A percentile compares a stretch with the other conserved stretches of the same genome.
Conservation (phyloP, 2,113 vertebrate species). For the Peromyscus leucopus region DNA sequence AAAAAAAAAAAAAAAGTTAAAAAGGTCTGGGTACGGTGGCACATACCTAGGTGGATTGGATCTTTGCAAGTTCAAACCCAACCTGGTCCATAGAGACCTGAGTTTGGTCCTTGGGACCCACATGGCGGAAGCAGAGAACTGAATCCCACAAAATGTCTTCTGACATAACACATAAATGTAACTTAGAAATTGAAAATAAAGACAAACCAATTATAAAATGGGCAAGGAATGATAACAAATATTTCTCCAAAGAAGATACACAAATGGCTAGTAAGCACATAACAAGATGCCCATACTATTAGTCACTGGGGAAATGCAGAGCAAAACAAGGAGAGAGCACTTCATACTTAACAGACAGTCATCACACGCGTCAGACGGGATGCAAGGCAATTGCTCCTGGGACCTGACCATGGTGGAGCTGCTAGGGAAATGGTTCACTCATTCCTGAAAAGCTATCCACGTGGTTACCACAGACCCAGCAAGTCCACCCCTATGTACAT, state of each 20-base stretch:
- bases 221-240: not conserved
- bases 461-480: not conserved
- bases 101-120: not conserved
- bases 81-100: not conserved
- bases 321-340: not conserved
- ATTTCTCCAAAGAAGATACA: not conserved
- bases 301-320: not conserved
- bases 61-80: not conserved
- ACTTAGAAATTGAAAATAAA: not conserved
- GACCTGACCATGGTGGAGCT: not conserved
- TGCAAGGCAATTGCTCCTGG: not conserved
- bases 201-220: constrained; percentile 16
- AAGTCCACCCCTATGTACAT: not conserved
- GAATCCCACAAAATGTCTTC: not conserved
- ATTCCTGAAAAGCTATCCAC: not conserved
- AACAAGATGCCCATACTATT: not conserved
- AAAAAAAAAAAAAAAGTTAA: not conserved
- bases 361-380: not conserved
- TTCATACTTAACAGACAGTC: not conserved
- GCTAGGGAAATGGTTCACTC: not conserved
- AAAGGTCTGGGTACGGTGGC: not conserved
- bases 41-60: not conserved
- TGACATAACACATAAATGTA: not conserved
- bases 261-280: not conserved
- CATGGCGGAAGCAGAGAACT: not conserved